A percentile compares a stretch with the other conserved stretches of the same genome.
Evolutionary conservation across 2,888 invertebrate species (phyloP).

Genomic region (Agonopterix arenella): DNA sequence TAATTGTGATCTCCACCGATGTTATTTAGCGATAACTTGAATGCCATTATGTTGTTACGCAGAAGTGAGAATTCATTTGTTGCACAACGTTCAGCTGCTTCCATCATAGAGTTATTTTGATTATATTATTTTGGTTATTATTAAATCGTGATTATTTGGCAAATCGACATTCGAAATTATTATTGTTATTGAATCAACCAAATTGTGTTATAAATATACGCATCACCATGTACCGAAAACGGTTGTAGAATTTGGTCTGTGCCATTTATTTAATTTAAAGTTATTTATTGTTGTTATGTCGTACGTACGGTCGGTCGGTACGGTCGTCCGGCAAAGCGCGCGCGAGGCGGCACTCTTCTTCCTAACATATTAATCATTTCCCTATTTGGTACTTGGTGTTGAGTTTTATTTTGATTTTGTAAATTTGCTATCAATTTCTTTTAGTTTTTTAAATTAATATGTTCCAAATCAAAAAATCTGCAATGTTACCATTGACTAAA

Average conservation of each 20-base stretch:
- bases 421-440: constrained; percentile 47
- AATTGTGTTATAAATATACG: constrained; percentile 39
- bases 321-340: too few species aligned
- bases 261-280: constrained; percentile 72
- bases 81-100: constrained; percentile 62
- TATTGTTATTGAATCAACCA: constrained; percentile 49
- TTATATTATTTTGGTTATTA: constrained; percentile 38
- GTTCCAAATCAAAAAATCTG: constrained; percentile 47
- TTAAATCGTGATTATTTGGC: constrained; percentile 57
- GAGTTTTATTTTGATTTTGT: constrained; percentile 47
- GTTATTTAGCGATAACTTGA: constrained; percentile 71
- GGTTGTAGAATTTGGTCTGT: constrained; percentile 65
- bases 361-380: constrained; percentile 54
- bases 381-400: constrained; percentile 70
- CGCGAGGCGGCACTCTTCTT: constrained; percentile 38
- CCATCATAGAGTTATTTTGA: constrained; percentile 63
- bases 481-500: constrained; percentile 46
- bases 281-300: constrained; percentile 55
- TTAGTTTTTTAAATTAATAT: constrained; percentile 29
- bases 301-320: neutral
- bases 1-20: constrained; percentile 77
- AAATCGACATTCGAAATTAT: constrained; percentile 47
- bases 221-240: constrained; percentile 63
- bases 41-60: constrained; percentile 71
- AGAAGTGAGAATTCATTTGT: constrained; percentile 52